Evolutionary conservation across 2,797 vertebrate genomes (phyloP).

Genomic region (Typhlichthys eigenmanni): DNA sequence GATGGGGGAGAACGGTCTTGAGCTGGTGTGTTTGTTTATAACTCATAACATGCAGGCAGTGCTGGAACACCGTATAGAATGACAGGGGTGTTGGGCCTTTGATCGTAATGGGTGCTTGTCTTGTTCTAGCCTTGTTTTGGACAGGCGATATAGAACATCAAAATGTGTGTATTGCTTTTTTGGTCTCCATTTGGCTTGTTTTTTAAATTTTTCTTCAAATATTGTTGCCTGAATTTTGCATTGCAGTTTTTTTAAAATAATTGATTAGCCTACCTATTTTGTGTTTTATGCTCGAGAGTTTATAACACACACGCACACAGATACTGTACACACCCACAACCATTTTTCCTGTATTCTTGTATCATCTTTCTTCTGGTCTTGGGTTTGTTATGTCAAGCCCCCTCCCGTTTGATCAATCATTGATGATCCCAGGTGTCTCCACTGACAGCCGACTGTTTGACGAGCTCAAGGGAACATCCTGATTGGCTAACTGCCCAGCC

Average conservation of each 20-base stretch:
- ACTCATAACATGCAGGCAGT: constrained; percentile 11
- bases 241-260: constrained; percentile 11
- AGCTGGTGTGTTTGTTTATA: constrained; percentile 55
- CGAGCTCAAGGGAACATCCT: constrained; percentile 61
- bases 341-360: constrained; percentile 33
- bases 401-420: constrained; percentile 74
- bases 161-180: not conserved
- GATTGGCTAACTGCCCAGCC: constrained; percentile 42
- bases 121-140: not conserved
- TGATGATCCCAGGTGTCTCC: constrained; percentile 79
- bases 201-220: not conserved
- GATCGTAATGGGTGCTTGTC: constrained; percentile 39
- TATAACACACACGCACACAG: not conserved
- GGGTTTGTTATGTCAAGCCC: constrained; percentile 21
- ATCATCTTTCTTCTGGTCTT: constrained; percentile 3
- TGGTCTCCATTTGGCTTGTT: constrained; percentile 1
- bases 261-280: not conserved
- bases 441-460: constrained; percentile 33
- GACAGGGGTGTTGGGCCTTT: constrained; percentile 43
- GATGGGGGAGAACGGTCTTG: not conserved
- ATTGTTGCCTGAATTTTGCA: not conserved
- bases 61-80: constrained; percentile 12
- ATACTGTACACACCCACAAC: constrained; percentile 1
- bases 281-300: constrained; percentile 22
- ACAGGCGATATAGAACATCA: constrained; percentile 6